These are phyloP conservation scores for Dasyurus viverrinus DNA, from an alignment of 2,113 vertebrate genomes.

Conservation along the genomic window DNA sequence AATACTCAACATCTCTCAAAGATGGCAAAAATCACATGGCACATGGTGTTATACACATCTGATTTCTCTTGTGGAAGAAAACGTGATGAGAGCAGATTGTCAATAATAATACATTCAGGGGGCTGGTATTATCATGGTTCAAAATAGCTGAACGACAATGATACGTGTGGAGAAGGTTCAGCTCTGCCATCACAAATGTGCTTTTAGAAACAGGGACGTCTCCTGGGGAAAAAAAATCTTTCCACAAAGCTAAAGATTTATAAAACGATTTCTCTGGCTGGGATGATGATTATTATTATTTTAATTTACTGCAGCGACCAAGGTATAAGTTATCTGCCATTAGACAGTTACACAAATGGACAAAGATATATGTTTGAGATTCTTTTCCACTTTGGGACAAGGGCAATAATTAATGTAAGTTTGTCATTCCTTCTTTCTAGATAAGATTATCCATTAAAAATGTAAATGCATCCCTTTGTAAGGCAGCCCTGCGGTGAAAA, in stretches of 20 bases:
- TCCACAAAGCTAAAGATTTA: constrained; percentile 64
- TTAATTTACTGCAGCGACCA: constrained; percentile 66
- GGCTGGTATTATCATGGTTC: constrained; percentile 59
- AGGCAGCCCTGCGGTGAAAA: constrained; percentile 51
- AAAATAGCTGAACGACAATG: constrained; percentile 52
- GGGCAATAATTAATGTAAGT: constrained; percentile 80
- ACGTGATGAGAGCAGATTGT: constrained; percentile 61
- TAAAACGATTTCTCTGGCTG: constrained; percentile 58
- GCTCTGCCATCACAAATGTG: constrained; percentile 45
- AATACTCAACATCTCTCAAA: constrained; percentile 72
- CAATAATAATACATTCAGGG: constrained; percentile 13
- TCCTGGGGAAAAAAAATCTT: constrained; percentile 56
- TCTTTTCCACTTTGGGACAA: constrained; percentile 73
- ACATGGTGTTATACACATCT: constrained; percentile 59
- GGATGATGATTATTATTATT: constrained; percentile 56
- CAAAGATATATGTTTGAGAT: constrained; percentile 57
- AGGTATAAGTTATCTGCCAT: constrained; percentile 62
- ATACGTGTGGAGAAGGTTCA: constrained; percentile 57
- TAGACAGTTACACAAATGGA: constrained; percentile 75
- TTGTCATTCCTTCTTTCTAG: constrained; percentile 69
- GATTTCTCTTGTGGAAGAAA: constrained; percentile 70
- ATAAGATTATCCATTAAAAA: constrained; percentile 78
- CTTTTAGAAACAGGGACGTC: constrained; percentile 50
- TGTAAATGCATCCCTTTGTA: constrained; percentile 71
- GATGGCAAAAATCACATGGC: constrained; percentile 55